A percentile compares a stretch with the other conserved stretches of the same genome.
These are phyloP conservation scores for Calliopsis andreniformis DNA, from an alignment of 1,140 invertebrate species.

Conservation along the genomic window DNA sequence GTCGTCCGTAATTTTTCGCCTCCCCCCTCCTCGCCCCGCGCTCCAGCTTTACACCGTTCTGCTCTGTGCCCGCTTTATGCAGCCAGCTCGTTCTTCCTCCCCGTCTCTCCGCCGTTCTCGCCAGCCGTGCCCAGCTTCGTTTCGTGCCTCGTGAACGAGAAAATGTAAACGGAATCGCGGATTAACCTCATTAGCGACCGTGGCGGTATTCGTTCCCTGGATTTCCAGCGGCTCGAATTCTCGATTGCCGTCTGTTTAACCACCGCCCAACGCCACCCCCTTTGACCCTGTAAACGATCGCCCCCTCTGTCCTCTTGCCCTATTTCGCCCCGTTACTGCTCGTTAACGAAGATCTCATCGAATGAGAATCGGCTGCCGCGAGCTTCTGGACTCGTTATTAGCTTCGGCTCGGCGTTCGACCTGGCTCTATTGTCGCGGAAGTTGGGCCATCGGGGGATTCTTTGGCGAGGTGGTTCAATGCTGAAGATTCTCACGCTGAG, in stretches of 20 bases:
- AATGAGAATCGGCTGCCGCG: not conserved
- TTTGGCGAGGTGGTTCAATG: too few relatives aligned
- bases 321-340: conserved; percentile 1
- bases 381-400: not conserved
- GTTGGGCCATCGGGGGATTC: too few relatives aligned
- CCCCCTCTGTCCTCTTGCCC: too few relatives aligned
- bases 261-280: not conserved
- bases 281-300: too few relatives aligned
- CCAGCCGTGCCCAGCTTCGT: conserved; percentile 1
- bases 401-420: too few relatives aligned
- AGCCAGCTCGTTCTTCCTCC: not conserved
- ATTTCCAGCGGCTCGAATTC: conserved; percentile 44
- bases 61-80: conserved; percentile 34
- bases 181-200: conserved; percentile 52
- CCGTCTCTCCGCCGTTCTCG: not conserved
- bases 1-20: conserved; percentile 47
- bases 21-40: conserved; percentile 42
- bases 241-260: conserved; percentile 42
- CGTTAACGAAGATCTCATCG: not conserved
- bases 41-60: conserved; percentile 42
- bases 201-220: conserved; percentile 27
- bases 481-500: too few relatives aligned
- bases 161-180: conserved; percentile 49
- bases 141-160: conserved; percentile 51
- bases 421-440: too few relatives aligned